A percentile compares a stretch with the other conserved stretches of the same genome.
Evolutionary conservation across 2,888 invertebrate species (phyloP).

Genomic region (Stenurella melanura): DNA sequence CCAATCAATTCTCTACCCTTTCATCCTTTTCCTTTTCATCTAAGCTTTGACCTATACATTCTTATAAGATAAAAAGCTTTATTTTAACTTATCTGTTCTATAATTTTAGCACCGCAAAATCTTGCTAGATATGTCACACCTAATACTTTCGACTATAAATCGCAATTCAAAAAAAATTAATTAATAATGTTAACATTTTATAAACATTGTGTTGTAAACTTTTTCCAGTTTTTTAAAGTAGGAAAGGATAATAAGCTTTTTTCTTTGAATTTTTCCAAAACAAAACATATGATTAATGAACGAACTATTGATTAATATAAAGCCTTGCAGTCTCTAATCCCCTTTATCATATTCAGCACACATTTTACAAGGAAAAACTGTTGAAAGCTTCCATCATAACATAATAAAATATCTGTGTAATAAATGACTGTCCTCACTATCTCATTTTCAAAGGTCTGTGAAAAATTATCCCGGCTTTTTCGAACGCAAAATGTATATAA

Average conservation of each 20-base stretch:
- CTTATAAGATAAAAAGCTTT: no score
- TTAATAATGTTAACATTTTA: background rate
- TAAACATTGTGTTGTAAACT: background rate
- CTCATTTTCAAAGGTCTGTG: constrained; percentile 4
- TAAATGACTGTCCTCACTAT: constrained; percentile 17
- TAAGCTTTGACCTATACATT: no score
- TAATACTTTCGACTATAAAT: no score
- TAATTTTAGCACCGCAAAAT: no score
- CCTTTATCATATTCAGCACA: constrained; percentile 15
- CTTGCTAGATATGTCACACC: no score
- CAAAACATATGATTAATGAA: constrained; percentile 23
- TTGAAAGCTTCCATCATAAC: constrained; percentile 11
- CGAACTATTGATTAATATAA: constrained; percentile 17
- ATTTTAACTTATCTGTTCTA: no score
- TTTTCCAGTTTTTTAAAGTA: background rate
- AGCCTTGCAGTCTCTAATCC: constrained; percentile 20
- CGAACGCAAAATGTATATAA: background rate
- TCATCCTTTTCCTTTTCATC: no score
- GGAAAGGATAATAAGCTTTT: background rate
- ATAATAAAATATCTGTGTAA: constrained; percentile 17
- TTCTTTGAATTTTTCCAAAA: constrained; percentile 9
- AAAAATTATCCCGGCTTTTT: background rate
- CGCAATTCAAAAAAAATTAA: background rate
- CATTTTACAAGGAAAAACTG: constrained; percentile 3
- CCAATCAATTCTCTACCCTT: no score